Percentiles rank a stretch among this genome's conserved stretches.
phyloP scores from a whole-genome alignment of 2,113 vertebrate species.

The Prionailurus bengalensis region DNA sequence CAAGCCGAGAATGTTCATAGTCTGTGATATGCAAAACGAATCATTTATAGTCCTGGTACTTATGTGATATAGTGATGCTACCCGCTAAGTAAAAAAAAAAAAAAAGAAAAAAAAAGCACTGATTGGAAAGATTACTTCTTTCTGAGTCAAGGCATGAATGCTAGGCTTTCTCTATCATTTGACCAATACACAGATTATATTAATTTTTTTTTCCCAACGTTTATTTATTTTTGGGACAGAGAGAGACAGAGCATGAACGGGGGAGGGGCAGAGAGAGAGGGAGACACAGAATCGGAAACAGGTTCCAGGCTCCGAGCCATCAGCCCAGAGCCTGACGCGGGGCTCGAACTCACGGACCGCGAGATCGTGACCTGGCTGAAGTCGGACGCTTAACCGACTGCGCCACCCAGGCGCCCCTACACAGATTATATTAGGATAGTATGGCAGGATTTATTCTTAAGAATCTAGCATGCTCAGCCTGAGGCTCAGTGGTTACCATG shows the following conservation, averaged over 20 bases:
- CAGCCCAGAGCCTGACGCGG: no score
- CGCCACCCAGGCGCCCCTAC: no score
- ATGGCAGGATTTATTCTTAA: background rate
- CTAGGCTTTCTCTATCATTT: background rate
- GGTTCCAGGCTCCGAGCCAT: no score
- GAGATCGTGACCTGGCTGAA: no score
- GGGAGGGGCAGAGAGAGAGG: no score
- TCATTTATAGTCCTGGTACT: constrained; percentile 35
- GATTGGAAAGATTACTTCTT: constrained; percentile 55
- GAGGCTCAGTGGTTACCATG: background rate
- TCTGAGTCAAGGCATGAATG: background rate
- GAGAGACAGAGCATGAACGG: no score
- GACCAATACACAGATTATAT: background rate
- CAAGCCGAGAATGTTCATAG: constrained; percentile 69
- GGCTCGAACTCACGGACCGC: no score
- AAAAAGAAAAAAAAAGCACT: background rate
- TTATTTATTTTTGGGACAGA: no score
- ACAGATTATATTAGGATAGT: background rate
- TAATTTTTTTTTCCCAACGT: background rate
- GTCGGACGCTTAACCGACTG: no score
- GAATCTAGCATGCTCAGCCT: background rate
- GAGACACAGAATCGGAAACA: no score
- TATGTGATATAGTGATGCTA: constrained; percentile 55
- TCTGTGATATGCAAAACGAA: constrained; percentile 75
- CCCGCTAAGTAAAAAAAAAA: constrained; percentile 47